Base-by-base conservation (phyloP, 1,140 invertebrate genomes). In the Bombus picipes region DNA sequence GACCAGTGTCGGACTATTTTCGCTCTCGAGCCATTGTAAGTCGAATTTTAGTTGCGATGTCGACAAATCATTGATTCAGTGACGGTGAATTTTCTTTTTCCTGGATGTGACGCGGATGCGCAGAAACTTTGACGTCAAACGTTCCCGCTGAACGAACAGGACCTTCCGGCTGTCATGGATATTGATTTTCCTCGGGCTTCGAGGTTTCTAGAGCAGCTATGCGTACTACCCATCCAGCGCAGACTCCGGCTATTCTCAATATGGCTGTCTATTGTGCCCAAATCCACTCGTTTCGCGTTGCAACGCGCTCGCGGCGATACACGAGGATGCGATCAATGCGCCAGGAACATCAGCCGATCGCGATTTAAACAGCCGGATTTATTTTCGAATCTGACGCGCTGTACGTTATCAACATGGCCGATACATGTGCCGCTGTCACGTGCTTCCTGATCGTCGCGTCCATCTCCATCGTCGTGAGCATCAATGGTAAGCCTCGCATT, bases 181-280 rank as follows among this genome's bases (percentile, higher is more conserved):
- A 90, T 90, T 89, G 89, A 90, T 90, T 85, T 89, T 87, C 65
- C 79, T 2, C 22, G 70, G 70, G 86, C 91, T 92, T 92, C 79
- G 87, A 92, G 91, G 92, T 93, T 93, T 93, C 92, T 92, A 72
- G 92, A 92, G 90, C 92, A 91, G 8, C 37, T 12, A 4, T 25
- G 28, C 34, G 34, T 75, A 8, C 47, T 82, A 70, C 59, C 57
- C 85, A 87, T 85, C 88, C 25, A 86, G 91, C 92, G 92, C 92
- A 89, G 80, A 88, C 89, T 85, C 70, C 34, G 37, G 22, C 32
- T 22, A 15, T 18, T 25, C 41, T 41, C 75, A 89, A 81, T 47
- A 89, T 89, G 88, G 88, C 87, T 71, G 79, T 75, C 3, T 18
- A 32, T 6, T 18, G 13, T 65, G 47, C 32, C 8, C 18, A 53